Conservation (phyloP, 2,888 invertebrate genomes). For the Volucella inflata region DNA sequence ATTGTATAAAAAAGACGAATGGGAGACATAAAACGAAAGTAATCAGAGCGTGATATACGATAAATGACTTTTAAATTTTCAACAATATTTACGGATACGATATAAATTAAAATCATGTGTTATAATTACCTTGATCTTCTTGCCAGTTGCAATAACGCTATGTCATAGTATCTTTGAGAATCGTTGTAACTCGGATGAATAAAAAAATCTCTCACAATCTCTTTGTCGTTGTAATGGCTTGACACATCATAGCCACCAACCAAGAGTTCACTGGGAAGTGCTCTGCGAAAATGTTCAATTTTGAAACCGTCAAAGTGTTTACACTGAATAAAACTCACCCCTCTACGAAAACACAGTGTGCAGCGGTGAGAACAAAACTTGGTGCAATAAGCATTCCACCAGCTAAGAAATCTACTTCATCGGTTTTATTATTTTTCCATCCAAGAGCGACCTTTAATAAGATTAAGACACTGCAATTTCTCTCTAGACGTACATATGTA, state of each 20-base stretch:
- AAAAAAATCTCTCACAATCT: neutral
- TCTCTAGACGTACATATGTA: no score
- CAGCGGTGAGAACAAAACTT: constrained; percentile 18
- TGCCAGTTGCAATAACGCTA: neutral
- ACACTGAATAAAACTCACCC: constrained; percentile 1
- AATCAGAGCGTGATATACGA: no score
- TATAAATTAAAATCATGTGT: no score
- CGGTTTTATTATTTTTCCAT: constrained; percentile 11
- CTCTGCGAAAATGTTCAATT: neutral
- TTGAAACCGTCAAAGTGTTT: neutral
- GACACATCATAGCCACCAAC: constrained; percentile 24
- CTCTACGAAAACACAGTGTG: constrained; percentile 18
- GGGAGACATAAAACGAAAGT: no score
- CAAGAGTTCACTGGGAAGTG: constrained; percentile 5
- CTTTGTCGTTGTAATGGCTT: constrained; percentile 14
- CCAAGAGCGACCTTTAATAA: constrained; percentile 18
- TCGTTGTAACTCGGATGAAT: constrained; percentile 8
- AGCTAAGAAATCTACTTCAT: neutral
- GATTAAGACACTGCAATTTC: no score
- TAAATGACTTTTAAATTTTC: no score
- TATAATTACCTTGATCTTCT: constrained; percentile 4
- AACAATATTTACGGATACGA: no score
- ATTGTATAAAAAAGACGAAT: no score
- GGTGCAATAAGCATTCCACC: constrained; percentile 25
- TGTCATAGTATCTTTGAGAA: neutral